A percentile compares a stretch with the other conserved stretches of the same genome.
Conservation (phyloP, 2,888 invertebrate species). For the Augochlorella aurata region DNA sequence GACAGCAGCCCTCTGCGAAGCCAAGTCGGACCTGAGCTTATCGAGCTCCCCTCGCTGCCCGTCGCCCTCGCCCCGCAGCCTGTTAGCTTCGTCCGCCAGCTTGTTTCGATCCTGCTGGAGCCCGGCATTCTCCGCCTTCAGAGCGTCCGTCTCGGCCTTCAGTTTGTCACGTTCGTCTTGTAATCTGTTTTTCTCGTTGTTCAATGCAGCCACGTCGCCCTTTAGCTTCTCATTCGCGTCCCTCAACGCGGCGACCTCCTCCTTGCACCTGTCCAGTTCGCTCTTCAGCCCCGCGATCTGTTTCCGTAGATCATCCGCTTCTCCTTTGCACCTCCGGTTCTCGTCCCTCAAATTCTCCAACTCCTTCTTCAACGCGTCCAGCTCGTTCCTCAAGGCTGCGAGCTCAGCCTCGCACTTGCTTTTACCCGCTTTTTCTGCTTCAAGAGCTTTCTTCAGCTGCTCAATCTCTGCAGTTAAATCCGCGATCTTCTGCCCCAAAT, state of each 20-base stretch:
- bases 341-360: slow-evolving; percentile 56
- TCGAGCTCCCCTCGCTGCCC: slow-evolving; percentile 49
- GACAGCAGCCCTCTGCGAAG: slow-evolving; percentile 32
- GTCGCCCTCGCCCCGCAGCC: slow-evolving; percentile 46
- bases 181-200: slow-evolving; percentile 57
- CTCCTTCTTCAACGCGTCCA: slow-evolving; percentile 60
- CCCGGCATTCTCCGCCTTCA: slow-evolving; percentile 43
- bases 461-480: slow-evolving; percentile 45
- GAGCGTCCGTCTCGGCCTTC: slow-evolving; percentile 33
- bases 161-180: slow-evolving; percentile 50
- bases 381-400: slow-evolving; percentile 55
- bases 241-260: slow-evolving; percentile 56
- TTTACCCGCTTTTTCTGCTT: slow-evolving; percentile 54
- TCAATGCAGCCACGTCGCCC: slow-evolving; percentile 35
- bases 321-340: slow-evolving; percentile 44
- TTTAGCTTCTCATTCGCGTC: slow-evolving; percentile 45
- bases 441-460: slow-evolving; percentile 21
- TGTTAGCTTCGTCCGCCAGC: slow-evolving; percentile 34
- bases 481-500: slow-evolving; percentile 40
- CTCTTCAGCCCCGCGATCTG: slow-evolving; percentile 45
- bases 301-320: slow-evolving; percentile 19
- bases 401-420: slow-evolving; percentile 49
- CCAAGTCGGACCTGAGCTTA: slow-evolving; percentile 44
- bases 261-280: slow-evolving; percentile 59
- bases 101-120: slow-evolving; percentile 44